A percentile compares a stretch with the other conserved stretches of the same genome.
Conservation (phyloP, 2,113 vertebrate species). For the Barbus barbus region DNA sequence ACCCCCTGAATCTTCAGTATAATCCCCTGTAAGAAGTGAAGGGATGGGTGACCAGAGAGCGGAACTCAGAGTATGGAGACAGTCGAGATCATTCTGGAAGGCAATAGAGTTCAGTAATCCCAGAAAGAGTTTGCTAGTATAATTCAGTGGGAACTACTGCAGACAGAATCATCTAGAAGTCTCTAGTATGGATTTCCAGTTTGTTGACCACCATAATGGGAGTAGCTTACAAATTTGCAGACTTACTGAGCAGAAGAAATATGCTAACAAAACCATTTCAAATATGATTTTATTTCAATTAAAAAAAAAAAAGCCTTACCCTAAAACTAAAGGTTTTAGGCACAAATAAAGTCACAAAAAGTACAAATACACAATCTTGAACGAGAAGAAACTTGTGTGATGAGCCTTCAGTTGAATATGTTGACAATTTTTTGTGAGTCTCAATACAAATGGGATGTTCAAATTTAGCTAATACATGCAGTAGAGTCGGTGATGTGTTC, state of each 20-base stretch:
- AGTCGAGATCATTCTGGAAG: conserved; percentile 54
- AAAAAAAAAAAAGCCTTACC: background rate
- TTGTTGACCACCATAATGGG: background rate
- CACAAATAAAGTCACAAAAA: background rate
- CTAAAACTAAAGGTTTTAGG: background rate
- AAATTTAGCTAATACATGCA: background rate
- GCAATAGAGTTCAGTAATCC: conserved; percentile 53
- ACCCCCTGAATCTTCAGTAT: conserved; percentile 60
- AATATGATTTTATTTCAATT: background rate
- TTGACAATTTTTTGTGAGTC: background rate
- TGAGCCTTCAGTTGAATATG: background rate
- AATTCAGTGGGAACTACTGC: background rate
- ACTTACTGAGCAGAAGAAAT: background rate
- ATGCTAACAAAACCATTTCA: background rate
- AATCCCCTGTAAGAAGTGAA: conserved; percentile 60
- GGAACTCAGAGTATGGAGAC: conserved; percentile 43
- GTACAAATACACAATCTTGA: background rate
- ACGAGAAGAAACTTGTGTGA: background rate
- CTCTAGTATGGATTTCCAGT: background rate
- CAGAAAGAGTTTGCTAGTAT: conserved; percentile 48
- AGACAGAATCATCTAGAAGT: conserved; percentile 12
- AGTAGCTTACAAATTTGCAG: background rate
- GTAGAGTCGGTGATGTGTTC: background rate
- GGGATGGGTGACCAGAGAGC: conserved; percentile 50
- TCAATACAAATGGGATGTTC: background rate